These are phyloP conservation scores for Lycaena phlaeas DNA, from an alignment of 2,888 invertebrate genomes.

Conservation along the genomic window DNA sequence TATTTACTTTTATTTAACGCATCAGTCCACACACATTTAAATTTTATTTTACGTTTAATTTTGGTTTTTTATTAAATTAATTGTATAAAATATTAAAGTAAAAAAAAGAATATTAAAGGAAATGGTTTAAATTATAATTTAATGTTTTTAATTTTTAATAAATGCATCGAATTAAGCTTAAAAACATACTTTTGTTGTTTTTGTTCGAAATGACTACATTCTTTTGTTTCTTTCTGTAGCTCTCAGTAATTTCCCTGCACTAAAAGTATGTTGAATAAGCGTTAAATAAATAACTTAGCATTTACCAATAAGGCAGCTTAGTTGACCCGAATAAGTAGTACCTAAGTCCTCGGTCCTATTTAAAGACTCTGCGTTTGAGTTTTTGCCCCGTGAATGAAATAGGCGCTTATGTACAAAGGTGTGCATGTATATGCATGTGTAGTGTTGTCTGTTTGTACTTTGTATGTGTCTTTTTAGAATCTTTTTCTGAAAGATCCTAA, in stretches of 20 bases:
- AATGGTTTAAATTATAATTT: background rate
- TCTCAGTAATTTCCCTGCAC: conserved; percentile 23
- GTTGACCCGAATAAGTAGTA: conserved; percentile 38
- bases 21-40: conserved; percentile 6
- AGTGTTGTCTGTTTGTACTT: conserved; percentile 14
- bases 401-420: conserved; percentile 16
- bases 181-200: conserved; percentile 57
- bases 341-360: conserved; percentile 31
- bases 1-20: background rate
- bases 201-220: conserved; percentile 20
- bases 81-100: background rate
- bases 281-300: conserved; percentile 55
- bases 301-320: conserved; percentile 73
- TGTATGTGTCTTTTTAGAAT: background rate
- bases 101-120: background rate
- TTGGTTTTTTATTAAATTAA: conserved; percentile 12
- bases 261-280: conserved; percentile 53
- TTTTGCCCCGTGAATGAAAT: conserved; percentile 13
- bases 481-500: background rate
- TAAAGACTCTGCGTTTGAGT: conserved; percentile 28
- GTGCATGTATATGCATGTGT: conserved; percentile 6
- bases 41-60: conserved; percentile 13
- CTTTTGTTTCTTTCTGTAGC: conserved; percentile 11
- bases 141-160: background rate
- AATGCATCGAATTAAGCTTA: conserved; percentile 27